phyloP scores from a whole-genome alignment of 2,888 invertebrate genomes.

The Platycheirus rosarum region DNA sequence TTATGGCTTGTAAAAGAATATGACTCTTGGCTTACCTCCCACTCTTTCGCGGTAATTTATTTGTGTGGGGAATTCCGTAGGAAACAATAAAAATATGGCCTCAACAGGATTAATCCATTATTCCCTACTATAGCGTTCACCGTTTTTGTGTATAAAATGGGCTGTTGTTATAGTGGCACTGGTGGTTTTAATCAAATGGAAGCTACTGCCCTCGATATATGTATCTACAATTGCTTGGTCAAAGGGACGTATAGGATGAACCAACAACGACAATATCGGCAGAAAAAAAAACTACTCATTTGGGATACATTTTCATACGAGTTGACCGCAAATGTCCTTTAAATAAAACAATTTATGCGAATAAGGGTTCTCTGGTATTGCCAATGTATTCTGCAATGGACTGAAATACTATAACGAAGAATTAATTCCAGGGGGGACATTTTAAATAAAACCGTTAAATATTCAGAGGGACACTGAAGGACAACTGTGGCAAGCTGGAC shows the following conservation, averaged over 20 bases:
- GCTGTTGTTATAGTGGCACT: slow-evolving; percentile 33
- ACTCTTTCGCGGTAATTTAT: slow-evolving; percentile 68
- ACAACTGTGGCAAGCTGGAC: slow-evolving; percentile 19
- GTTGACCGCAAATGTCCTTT: slow-evolving; percentile 65
- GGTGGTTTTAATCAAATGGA: slow-evolving; percentile 62
- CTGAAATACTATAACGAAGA: not conserved
- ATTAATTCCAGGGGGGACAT: slow-evolving; percentile 35
- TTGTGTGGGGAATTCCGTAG: slow-evolving; percentile 65
- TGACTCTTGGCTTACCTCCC: slow-evolving; percentile 48
- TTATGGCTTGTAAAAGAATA: slow-evolving; percentile 64
- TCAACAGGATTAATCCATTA: slow-evolving; percentile 82
- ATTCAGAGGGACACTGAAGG: slow-evolving; percentile 30
- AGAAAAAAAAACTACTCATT: slow-evolving; percentile 53
- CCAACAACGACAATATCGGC: slow-evolving; percentile 8
- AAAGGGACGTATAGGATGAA: slow-evolving; percentile 27
- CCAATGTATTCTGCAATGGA: slow-evolving; percentile 23
- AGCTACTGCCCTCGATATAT: slow-evolving; percentile 35
- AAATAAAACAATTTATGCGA: slow-evolving; percentile 70
- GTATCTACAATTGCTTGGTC: slow-evolving; percentile 39
- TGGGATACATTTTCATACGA: slow-evolving; percentile 67
- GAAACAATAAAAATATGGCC: slow-evolving; percentile 81
- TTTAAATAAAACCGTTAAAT: slow-evolving; percentile 32
- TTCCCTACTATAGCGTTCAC: slow-evolving; percentile 67
- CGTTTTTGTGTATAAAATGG: slow-evolving; percentile 48
- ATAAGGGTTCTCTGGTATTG: slow-evolving; percentile 38